phyloP scores from a whole-genome alignment of 2,888 invertebrate genomes.

The Trichogramma evanescens region DNA sequence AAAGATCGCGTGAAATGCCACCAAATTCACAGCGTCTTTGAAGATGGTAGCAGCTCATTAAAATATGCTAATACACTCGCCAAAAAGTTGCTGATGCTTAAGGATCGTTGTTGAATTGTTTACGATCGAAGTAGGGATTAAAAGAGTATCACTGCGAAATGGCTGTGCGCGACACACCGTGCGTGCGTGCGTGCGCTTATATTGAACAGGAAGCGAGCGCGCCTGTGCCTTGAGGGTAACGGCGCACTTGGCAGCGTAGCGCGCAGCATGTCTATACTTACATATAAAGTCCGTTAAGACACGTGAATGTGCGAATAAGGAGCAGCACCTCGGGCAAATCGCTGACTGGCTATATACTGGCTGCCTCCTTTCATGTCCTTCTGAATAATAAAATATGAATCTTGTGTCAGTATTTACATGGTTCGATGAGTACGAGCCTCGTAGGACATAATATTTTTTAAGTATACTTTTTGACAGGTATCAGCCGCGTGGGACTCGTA shows the following conservation, averaged over 20 bases:
- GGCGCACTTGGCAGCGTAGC: not conserved
- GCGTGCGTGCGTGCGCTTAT: no score
- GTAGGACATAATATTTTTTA: no score
- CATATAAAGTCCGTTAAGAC: no score
- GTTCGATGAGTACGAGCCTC: not conserved
- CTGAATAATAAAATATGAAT: slow-evolving; percentile 2
- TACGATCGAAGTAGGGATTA: slow-evolving; percentile 45
- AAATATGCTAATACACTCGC: slow-evolving; percentile 44
- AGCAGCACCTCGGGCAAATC: not conserved
- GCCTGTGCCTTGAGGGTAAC: slow-evolving; percentile 8
- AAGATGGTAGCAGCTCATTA: slow-evolving; percentile 39
- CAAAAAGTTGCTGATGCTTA: not conserved
- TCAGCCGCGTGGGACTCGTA: no score
- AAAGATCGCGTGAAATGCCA: no score
- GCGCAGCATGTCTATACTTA: slow-evolving; percentile 8
- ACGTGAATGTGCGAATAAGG: not conserved
- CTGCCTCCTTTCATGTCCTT: not conserved
- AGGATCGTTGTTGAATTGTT: slow-evolving; percentile 40
- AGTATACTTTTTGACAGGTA: no score
- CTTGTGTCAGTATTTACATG: slow-evolving; percentile 12
- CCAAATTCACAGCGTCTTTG: no score
- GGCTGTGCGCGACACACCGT: not conserved
- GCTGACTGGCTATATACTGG: not conserved
- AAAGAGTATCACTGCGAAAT: slow-evolving; percentile 33
- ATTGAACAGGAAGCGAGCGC: not conserved